These are phyloP conservation scores for Tetranychus truncatus DNA, from an alignment of 2,888 invertebrate genomes.

Conservation along the genomic window DNA sequence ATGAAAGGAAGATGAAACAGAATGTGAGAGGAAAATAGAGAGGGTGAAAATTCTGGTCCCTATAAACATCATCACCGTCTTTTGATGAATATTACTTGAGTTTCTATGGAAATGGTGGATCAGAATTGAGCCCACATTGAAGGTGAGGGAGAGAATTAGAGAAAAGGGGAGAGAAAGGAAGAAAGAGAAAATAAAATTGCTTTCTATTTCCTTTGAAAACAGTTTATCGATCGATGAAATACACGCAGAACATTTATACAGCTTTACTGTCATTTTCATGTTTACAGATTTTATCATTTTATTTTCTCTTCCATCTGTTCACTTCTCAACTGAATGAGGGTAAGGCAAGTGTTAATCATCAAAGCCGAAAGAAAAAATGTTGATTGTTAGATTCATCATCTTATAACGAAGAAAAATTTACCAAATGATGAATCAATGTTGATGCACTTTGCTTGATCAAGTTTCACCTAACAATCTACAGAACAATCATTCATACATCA, in stretches of 20 bases:
- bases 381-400: background rate
- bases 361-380: background rate
- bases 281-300: background rate
- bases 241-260: background rate
- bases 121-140: background rate
- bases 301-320: background rate
- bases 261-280: background rate
- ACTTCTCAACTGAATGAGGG: background rate
- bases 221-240: background rate
- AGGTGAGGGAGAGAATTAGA: background rate
- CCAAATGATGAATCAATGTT: background rate
- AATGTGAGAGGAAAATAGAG: background rate
- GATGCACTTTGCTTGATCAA: background rate
- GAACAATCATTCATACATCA: too few species aligned
- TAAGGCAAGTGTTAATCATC: background rate
- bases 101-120: too few species aligned
- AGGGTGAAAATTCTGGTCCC: background rate
- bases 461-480: too few species aligned
- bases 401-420: too few species aligned
- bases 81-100: too few species aligned
- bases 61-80: too few species aligned
- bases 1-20: background rate
- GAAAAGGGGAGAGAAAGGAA: background rate
- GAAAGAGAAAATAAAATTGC: background rate
- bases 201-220: background rate